phyloP scores from a whole-genome alignment of 2,797 vertebrate species.

The Dermochelys coriacea region DNA sequence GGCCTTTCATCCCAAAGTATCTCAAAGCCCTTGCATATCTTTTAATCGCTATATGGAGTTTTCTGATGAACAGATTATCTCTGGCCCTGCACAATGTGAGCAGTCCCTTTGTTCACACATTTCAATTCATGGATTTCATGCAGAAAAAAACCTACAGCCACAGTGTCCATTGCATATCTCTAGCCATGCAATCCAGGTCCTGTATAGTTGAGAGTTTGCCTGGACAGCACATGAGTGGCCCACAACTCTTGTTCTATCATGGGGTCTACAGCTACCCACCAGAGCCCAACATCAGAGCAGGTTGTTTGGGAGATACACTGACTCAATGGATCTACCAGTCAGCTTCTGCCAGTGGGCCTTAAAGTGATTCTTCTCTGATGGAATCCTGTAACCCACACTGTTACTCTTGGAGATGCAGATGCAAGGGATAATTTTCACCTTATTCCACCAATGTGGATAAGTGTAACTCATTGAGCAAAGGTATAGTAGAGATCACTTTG shows the following conservation, averaged over 20 bases:
- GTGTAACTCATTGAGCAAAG: neutral
- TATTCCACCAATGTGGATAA: neutral
- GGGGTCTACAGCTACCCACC: neutral
- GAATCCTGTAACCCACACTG: rapidly evolving
- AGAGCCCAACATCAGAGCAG: neutral
- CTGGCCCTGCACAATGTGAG: neutral
- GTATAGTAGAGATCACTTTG: neutral
- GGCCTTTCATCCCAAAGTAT: neutral
- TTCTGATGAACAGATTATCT: constrained; percentile 23
- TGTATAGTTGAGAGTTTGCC: rapidly evolving
- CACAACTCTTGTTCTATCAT: neutral
- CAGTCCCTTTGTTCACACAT: neutral
- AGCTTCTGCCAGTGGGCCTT: neutral
- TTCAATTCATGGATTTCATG: neutral
- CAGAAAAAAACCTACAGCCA: neutral
- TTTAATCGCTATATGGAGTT: neutral
- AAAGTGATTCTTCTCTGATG: neutral
- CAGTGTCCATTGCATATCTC: neutral
- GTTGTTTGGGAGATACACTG: neutral
- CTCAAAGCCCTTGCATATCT: neutral
- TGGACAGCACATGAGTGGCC: neutral
- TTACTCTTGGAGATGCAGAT: neutral
- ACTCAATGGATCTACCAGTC: neutral
- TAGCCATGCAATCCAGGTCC: neutral
- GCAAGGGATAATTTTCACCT: neutral